phyloP scores from a whole-genome alignment of 1,140 invertebrate species.

The Melitaea cinxia region DNA sequence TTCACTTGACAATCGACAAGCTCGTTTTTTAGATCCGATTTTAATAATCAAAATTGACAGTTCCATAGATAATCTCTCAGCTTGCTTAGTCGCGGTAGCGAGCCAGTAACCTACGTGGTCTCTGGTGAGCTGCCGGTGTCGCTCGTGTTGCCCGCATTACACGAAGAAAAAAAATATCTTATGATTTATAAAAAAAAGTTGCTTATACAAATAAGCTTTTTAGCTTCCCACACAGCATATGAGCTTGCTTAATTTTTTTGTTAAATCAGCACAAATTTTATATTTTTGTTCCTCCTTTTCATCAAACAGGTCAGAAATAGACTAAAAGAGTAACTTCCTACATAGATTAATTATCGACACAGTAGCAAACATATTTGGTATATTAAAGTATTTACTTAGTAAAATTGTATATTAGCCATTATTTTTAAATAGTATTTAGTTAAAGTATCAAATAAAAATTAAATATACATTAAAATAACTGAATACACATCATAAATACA shows the following conservation, averaged over 20 bases:
- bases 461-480: not conserved
- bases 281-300: conserved; percentile 1
- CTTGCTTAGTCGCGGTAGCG: no score
- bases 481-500: not conserved
- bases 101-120: no score
- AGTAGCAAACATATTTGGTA: not conserved
- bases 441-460: not conserved
- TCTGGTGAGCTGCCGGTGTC: no score
- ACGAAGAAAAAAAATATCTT: not conserved
- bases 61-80: no score
- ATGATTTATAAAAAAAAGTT: not conserved
- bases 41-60: no score
- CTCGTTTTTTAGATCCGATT: no score
- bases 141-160: no score
- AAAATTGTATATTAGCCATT: not conserved
- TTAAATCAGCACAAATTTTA: conserved; percentile 5
- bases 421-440: not conserved
- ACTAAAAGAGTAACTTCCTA: not conserved
- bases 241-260: conserved; percentile 23
- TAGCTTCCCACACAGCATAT: conserved; percentile 23
- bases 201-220: conserved; percentile 18
- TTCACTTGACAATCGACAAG: no score
- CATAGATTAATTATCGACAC: not conserved
- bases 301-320: not conserved
- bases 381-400: no score